A percentile compares a stretch with the other conserved stretches of the same genome.
phyloP scores from a whole-genome alignment of 1,140 invertebrate genomes.

The Drusus annulatus region DNA sequence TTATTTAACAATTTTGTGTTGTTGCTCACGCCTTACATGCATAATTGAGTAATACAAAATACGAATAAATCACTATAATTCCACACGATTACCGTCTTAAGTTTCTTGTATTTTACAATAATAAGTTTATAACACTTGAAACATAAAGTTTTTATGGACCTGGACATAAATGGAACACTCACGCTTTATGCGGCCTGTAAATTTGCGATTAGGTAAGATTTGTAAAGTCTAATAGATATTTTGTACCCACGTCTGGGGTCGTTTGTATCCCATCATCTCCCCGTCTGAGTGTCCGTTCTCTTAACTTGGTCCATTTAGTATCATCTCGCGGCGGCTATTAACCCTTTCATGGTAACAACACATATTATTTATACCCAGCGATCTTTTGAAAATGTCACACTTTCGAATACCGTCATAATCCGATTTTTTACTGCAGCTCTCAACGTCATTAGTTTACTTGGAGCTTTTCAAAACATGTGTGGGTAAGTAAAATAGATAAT shows the following conservation, averaged over 20 bases:
- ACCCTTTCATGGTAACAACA: background rate
- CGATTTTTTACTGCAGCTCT: no score
- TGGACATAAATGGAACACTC: slow-evolving; percentile 9
- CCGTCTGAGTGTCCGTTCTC: slow-evolving; percentile 10
- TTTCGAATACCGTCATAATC: no score
- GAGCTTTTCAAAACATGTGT: no score
- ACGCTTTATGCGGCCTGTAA: slow-evolving; percentile 8
- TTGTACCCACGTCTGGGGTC: background rate
- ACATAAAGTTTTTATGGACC: background rate
- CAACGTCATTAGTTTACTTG: no score
- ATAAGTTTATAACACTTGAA: background rate
- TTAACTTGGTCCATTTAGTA: slow-evolving; percentile 28
- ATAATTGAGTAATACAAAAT: slow-evolving; percentile 5
- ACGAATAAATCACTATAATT: slow-evolving; percentile 1
- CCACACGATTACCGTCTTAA: background rate
- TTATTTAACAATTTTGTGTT: no score
- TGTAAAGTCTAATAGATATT: slow-evolving; percentile 18
- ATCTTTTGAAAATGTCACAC: no score
- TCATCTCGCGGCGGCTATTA: slow-evolving; percentile 6
- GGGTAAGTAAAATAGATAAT: no score
- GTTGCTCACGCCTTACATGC: background rate
- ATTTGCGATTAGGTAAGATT: slow-evolving; percentile 7
- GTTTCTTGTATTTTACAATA: slow-evolving; percentile 10
- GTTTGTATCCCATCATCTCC: slow-evolving; percentile 29
- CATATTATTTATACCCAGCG: no score